A percentile compares a stretch with the other conserved stretches of the same genome.
phyloP scores from a whole-genome alignment of 2,797 vertebrate genomes.

The Argyrosomus regius region DNA sequence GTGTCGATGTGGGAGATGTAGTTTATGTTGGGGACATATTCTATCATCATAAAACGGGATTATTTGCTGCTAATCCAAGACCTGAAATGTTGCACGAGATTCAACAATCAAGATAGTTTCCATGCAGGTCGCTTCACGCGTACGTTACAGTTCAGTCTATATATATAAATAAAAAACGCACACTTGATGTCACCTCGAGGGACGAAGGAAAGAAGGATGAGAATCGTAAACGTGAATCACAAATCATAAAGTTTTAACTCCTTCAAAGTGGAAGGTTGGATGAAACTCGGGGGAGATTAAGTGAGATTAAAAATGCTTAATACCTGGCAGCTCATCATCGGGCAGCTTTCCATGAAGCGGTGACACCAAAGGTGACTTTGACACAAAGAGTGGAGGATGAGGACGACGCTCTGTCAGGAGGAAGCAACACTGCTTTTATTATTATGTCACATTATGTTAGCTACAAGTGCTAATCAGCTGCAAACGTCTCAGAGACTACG shows the following conservation, averaged over 20 bases:
- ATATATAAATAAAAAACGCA: slow-evolving; percentile 33
- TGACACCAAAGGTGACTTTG: slow-evolving; percentile 86
- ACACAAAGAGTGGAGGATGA: slow-evolving; percentile 62
- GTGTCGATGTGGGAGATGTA: no score
- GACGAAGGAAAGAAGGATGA: slow-evolving; percentile 52
- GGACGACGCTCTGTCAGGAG: slow-evolving; percentile 65
- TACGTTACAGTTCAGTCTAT: slow-evolving; percentile 6
- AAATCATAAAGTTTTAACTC: slow-evolving; percentile 79
- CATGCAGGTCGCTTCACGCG: slow-evolving; percentile 10
- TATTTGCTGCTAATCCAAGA: slow-evolving; percentile 51
- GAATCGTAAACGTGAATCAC: slow-evolving; percentile 69
- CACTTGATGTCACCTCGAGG: slow-evolving; percentile 39
- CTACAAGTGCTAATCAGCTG: no score
- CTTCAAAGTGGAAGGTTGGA: slow-evolving; percentile 79
- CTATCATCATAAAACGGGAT: no score
- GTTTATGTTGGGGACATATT: no score
- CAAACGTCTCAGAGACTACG: no score
- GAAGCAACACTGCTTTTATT: slow-evolving; percentile 1
- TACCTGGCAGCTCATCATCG: slow-evolving; percentile 82
- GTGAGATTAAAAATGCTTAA: slow-evolving; percentile 86
- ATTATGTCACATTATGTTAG: no score
- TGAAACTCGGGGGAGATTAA: slow-evolving; percentile 84
- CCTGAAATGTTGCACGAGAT: slow-evolving; percentile 12
- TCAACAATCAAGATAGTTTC: slow-evolving; percentile 35
- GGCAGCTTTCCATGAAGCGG: slow-evolving; percentile 79